phyloP scores from a whole-genome alignment of 2,797 vertebrate species.

The Holocentrus rufus region DNA sequence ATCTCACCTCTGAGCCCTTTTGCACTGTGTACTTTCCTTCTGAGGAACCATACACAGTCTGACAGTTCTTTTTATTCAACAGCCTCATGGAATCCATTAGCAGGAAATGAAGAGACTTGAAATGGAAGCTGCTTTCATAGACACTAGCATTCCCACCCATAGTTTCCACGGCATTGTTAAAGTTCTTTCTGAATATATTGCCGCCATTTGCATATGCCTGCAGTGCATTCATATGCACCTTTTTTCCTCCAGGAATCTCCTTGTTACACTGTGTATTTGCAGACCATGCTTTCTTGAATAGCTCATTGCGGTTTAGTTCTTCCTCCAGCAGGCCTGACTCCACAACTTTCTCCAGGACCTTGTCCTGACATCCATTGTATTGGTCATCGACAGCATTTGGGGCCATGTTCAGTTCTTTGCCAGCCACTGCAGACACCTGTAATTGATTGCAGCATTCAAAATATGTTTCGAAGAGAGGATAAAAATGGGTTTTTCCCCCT shows the following conservation, averaged over 20 bases:
- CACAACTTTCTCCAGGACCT: slow-evolving; percentile 55
- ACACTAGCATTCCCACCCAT: slow-evolving; percentile 44
- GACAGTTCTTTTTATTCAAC: slow-evolving; percentile 19
- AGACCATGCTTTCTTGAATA: slow-evolving; percentile 35
- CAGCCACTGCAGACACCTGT: slow-evolving; percentile 34
- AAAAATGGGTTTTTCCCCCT: no score
- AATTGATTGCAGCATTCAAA: slow-evolving; percentile 9
- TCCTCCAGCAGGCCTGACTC: slow-evolving; percentile 35
- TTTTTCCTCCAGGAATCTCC: slow-evolving; percentile 13
- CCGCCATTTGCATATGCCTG: accelerated
- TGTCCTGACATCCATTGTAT: slow-evolving; percentile 53
- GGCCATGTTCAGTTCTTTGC: slow-evolving; percentile 33
- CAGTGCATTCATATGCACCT: slow-evolving; percentile 59
- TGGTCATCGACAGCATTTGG: slow-evolving; percentile 52
- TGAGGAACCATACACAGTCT: not conserved
- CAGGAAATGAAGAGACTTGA: slow-evolving; percentile 75
- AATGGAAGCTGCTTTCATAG: slow-evolving; percentile 62
- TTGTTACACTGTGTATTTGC: accelerated
- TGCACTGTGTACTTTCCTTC: accelerated
- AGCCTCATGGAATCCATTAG: slow-evolving; percentile 67
- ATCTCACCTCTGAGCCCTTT: slow-evolving; percentile 51
- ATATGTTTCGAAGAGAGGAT: not conserved
- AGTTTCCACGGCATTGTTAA: slow-evolving; percentile 44
- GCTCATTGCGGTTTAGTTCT: slow-evolving; percentile 23
- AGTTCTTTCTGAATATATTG: accelerated